Evolutionary conservation across 2,888 invertebrate genomes (phyloP).

Genomic region (Sceliomorpha sp.): DNA sequence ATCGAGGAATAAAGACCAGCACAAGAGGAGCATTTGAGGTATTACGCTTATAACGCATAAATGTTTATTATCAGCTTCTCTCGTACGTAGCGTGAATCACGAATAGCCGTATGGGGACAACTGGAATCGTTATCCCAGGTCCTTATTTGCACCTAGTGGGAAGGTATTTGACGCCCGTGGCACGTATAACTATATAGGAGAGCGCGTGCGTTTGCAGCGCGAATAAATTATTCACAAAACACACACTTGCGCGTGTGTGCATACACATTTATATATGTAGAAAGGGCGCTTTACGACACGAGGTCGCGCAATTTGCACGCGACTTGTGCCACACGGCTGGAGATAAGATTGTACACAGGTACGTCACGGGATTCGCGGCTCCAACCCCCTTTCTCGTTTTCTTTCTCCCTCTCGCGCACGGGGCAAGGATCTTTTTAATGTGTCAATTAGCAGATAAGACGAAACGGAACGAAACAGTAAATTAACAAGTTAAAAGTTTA

Average conservation of each 20-base stretch:
- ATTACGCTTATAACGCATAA: slow-evolving; percentile 49
- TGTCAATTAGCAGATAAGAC: no score
- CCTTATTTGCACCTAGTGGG: slow-evolving; percentile 46
- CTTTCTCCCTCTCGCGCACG: no score
- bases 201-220: slow-evolving; percentile 22
- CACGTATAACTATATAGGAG: slow-evolving; percentile 43
- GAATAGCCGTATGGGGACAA: slow-evolving; percentile 38
- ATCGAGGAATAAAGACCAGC: slow-evolving; percentile 26
- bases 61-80: slow-evolving; percentile 48
- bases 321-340: slow-evolving; percentile 21
- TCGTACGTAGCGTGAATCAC: slow-evolving; percentile 49
- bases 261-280: slow-evolving; percentile 28
- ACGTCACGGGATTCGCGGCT: neutral
- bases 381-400: no score
- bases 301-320: slow-evolving; percentile 34
- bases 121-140: slow-evolving; percentile 35
- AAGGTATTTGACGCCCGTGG: slow-evolving; percentile 42
- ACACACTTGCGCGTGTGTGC: no score
- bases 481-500: no score
- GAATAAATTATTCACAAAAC: slow-evolving; percentile 36
- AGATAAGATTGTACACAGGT: slow-evolving; percentile 21
- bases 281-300: slow-evolving; percentile 31
- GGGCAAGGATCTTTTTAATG: no score
- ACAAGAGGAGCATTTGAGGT: slow-evolving; percentile 31
- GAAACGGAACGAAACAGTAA: no score